phyloP scores from a whole-genome alignment of 2,113 vertebrate species.

The Corapipo altera region DNA sequence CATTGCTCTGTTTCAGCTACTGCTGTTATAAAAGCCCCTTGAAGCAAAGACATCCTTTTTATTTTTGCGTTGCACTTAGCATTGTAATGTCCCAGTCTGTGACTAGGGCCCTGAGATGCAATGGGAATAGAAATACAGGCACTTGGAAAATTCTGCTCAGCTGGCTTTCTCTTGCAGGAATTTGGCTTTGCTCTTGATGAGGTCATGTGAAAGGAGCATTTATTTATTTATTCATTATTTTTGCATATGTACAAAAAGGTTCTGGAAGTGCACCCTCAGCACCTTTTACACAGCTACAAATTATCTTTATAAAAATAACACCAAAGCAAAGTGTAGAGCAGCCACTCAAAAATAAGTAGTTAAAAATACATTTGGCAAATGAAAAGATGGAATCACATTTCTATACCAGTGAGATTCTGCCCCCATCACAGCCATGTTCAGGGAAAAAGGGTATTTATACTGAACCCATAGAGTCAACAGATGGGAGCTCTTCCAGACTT shows the following conservation, averaged over 20 bases:
- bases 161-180: conserved; percentile 12
- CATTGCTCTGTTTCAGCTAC: fast-evolving
- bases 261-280: conserved; percentile 52
- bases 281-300: conserved; percentile 52
- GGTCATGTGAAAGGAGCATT: conserved; percentile 47
- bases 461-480: neutral
- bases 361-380: conserved; percentile 50
- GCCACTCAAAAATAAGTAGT: conserved; percentile 38
- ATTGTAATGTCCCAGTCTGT: neutral
- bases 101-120: neutral
- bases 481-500: neutral
- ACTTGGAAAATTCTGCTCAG: conserved; percentile 49
- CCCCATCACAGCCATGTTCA: neutral
- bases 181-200: conserved; percentile 50
- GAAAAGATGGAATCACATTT: conserved; percentile 25
- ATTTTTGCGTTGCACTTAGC: neutral
- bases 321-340: conserved; percentile 23
- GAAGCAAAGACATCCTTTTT: conserved; percentile 8
- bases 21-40: neutral
- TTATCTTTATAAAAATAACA: conserved; percentile 54
- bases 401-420: neutral
- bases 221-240: conserved; percentile 58
- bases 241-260: conserved; percentile 28
- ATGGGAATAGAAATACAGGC: conserved; percentile 11
- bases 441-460: neutral